A percentile compares a stretch with the other conserved stretches of the same genome.
Conservation (phyloP, 2,113 vertebrate genomes). For the Danio rerio region DNA sequence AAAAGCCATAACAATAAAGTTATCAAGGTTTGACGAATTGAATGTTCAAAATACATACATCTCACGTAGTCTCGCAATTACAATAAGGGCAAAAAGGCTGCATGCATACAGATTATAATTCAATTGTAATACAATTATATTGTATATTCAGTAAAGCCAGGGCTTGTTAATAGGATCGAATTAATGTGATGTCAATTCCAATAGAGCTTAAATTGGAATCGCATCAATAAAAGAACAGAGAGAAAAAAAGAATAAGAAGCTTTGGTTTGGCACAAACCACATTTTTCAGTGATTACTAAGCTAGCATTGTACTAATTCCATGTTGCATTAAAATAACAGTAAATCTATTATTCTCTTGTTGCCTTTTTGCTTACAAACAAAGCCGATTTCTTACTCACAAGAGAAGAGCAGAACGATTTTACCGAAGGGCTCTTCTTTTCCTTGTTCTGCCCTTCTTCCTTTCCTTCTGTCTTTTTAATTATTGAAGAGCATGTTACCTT, state of each 20-base stretch:
- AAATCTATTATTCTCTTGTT: neutral
- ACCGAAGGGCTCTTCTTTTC: neutral
- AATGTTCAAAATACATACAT: neutral
- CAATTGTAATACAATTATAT: neutral
- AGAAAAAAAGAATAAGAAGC: neutral
- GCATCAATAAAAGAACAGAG: neutral
- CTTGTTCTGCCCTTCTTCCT: conserved; percentile 39
- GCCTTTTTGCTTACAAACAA: conserved; percentile 21
- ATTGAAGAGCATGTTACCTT: conserved; percentile 67
- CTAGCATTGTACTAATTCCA: neutral
- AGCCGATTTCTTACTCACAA: conserved; percentile 18
- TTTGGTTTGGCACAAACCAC: neutral
- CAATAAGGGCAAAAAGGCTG: neutral
- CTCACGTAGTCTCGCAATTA: neutral
- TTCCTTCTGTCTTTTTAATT: conserved; percentile 69
- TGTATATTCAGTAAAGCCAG: neutral
- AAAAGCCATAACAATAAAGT: no score
- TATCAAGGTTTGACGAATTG: no score
- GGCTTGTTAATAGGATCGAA: neutral
- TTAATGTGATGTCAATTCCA: neutral
- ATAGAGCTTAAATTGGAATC: neutral
- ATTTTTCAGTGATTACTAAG: neutral
- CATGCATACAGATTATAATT: neutral
- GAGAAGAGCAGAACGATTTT: conserved; percentile 44
- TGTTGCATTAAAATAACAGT: neutral